A percentile compares a stretch with the other conserved stretches of the same genome.
Evolutionary conservation across 2,888 invertebrate species (phyloP).

Genomic region (Himalopsyche japonica): DNA sequence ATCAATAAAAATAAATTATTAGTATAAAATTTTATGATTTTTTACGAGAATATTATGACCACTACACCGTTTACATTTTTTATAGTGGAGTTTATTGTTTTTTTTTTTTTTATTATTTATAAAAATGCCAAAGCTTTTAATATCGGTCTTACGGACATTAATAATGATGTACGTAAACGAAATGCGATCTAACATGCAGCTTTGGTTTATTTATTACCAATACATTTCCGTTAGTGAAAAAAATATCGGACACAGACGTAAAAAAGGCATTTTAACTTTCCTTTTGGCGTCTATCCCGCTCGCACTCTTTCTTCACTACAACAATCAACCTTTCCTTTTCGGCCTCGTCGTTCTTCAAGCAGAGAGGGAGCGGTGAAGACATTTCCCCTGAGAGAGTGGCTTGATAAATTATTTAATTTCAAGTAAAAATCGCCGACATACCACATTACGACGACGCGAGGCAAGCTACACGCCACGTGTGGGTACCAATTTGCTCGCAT

Average conservation of each 20-base stretch:
- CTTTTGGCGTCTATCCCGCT: not conserved
- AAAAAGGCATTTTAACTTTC: not conserved
- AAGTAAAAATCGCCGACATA: conserved; percentile 37
- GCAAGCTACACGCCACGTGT: conserved; percentile 8
- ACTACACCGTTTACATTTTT: not conserved
- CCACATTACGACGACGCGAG: conserved; percentile 10
- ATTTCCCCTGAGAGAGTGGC: conserved; percentile 23
- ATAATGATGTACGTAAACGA: not conserved
- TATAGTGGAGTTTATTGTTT: not conserved
- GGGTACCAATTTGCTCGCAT: conserved; percentile 1
- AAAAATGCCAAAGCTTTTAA: not conserved
- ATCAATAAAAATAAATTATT: no score
- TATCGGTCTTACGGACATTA: not conserved
- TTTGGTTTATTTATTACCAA: not conserved
- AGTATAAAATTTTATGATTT: no score
- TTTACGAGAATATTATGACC: no score
- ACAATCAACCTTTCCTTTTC: not conserved
- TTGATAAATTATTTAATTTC: conserved; percentile 38
- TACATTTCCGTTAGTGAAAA: not conserved
- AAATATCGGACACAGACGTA: not conserved
- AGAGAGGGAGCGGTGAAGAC: not conserved
- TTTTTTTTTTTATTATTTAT: not conserved
- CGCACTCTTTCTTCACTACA: not conserved
- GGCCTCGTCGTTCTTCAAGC: not conserved
- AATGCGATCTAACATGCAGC: not conserved